Evolutionary conservation across 2,797 vertebrate genomes (phyloP), one percentile per base, ranked within the genome.

Genomic region (Corythornis leucogaster): DNA sequence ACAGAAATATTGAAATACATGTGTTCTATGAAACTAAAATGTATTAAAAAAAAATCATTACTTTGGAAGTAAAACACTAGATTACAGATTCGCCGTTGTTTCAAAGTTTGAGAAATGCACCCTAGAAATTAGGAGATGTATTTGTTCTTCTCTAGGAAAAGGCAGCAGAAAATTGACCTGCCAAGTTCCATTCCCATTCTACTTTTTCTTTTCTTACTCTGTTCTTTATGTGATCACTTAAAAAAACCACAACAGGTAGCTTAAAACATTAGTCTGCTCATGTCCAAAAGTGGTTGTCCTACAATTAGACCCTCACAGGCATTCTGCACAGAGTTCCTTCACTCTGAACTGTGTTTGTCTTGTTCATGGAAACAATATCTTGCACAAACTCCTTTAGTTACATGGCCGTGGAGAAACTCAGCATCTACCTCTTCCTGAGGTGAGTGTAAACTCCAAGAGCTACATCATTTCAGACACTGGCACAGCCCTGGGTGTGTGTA

Each of bases 221-320:
- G 6, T 54, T 68, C 33, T 82, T 55, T 38, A 19, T 62, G 9
- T 67, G 18, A 43, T 69, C 31, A 55, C 31, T 70, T 67, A 30
- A 9, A 2, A 43, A 67, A 61, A 42, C 0, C 0, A 0, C 45
- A 59, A 28, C 11, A 68, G 20, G 30, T 21, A 76, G 11, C 20
- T 79, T 79, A 71, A 88, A 84, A 28, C 42, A 58, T 57, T n/a
- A 30, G 9, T 35, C 5, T 31, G 14, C 19, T 69, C 8, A 12
- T 24, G 10, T 25, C 13, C 14, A 19, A 68, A 38, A 45, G 22
- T 28, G 4, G 1, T n/a, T 69, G n/a, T 38, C 9, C 62, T 76
- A 11, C 20, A 67, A 18, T 9, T 43, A 26, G 62, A 45, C 20
- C 30, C 42, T 24, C 26, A 40, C 11, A 59, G 40, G 28, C 15